Evolutionary conservation across 2,797 vertebrate species (phyloP).

Genomic region (Acipenser transmontanus): DNA sequence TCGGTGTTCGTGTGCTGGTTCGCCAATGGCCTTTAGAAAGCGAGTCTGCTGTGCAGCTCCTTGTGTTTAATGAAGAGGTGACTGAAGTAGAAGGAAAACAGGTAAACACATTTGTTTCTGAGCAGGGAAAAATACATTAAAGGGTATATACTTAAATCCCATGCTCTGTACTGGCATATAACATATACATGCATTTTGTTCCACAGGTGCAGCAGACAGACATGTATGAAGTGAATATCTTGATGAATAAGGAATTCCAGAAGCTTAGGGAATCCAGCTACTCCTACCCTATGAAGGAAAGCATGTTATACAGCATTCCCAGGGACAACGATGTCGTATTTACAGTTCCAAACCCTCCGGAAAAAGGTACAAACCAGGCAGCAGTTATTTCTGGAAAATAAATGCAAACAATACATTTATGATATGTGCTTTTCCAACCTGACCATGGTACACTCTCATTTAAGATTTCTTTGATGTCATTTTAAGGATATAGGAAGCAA

Average conservation of each 20-base stretch:
- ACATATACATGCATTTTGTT: slow-evolving; percentile 13
- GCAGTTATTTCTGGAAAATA: too few relatives aligned
- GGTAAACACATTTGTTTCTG: slow-evolving; percentile 46
- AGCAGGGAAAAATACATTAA: too few relatives aligned
- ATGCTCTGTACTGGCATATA: too few relatives aligned
- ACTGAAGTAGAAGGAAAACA: slow-evolving; percentile 79
- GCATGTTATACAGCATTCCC: slow-evolving; percentile 77
- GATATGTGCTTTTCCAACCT: too few relatives aligned
- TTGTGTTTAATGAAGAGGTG: slow-evolving; percentile 81
- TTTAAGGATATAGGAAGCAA: too few relatives aligned
- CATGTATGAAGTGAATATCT: slow-evolving; percentile 79
- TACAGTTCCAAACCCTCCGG: slow-evolving; percentile 66
- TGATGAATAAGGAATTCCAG: slow-evolving; percentile 72
- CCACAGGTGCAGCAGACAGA: slow-evolving; percentile 80
- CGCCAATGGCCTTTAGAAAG: slow-evolving; percentile 73
- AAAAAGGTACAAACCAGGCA: slow-evolving; percentile 58
- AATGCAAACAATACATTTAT: too few relatives aligned
- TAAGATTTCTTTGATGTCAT: too few relatives aligned
- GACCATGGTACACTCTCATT: too few relatives aligned
- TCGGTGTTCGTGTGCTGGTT: slow-evolving; percentile 80
- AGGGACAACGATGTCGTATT: slow-evolving; percentile 71
- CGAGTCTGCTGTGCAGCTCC: slow-evolving; percentile 66
- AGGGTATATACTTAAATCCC: too few relatives aligned
- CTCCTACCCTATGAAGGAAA: slow-evolving; percentile 74
- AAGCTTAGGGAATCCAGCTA: slow-evolving; percentile 74